Percentiles rank a stretch among this genome's conserved stretches.
phyloP scores from a whole-genome alignment of 2,113 vertebrate genomes.

The Misgurnus mizolepis region DNA sequence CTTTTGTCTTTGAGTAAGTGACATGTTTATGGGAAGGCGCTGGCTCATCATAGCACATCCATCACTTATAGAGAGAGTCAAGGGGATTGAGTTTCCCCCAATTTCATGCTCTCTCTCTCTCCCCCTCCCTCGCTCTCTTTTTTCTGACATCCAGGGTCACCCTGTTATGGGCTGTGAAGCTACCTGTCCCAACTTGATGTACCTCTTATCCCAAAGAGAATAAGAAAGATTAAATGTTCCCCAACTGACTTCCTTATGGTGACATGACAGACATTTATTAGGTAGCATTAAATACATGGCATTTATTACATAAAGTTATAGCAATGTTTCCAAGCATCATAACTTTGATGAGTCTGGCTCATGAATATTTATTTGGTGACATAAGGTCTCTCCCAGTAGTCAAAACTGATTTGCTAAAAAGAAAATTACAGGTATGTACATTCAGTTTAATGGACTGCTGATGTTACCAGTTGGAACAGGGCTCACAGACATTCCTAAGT shows the following conservation, averaged over 20 bases:
- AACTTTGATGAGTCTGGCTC: too few relatives aligned
- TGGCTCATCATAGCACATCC: slow-evolving; percentile 61
- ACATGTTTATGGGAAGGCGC: slow-evolving; percentile 71
- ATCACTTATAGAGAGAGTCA: slow-evolving; percentile 56
- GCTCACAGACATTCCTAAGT: too few relatives aligned
- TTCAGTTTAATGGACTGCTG: too few relatives aligned
- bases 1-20: slow-evolving; percentile 66
- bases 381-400: too few relatives aligned
- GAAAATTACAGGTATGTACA: too few relatives aligned
- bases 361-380: too few relatives aligned
- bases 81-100: slow-evolving; percentile 63
- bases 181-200: slow-evolving; percentile 38
- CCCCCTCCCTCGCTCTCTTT: slow-evolving; percentile 33
- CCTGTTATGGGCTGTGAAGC: slow-evolving; percentile 57
- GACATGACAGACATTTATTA: neutral
- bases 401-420: too few relatives aligned
- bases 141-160: slow-evolving; percentile 67
- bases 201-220: slow-evolving; percentile 12
- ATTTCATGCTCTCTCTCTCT: slow-evolving; percentile 56
- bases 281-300: neutral
- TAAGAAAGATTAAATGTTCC: neutral
- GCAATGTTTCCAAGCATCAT: too few relatives aligned
- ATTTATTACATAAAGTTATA: too few relatives aligned
- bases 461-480: too few relatives aligned
- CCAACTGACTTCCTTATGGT: neutral